These are phyloP conservation scores for Hirtodrosophila histrioides DNA, from an alignment of 2,888 invertebrate species.

Conservation along the genomic window DNA sequence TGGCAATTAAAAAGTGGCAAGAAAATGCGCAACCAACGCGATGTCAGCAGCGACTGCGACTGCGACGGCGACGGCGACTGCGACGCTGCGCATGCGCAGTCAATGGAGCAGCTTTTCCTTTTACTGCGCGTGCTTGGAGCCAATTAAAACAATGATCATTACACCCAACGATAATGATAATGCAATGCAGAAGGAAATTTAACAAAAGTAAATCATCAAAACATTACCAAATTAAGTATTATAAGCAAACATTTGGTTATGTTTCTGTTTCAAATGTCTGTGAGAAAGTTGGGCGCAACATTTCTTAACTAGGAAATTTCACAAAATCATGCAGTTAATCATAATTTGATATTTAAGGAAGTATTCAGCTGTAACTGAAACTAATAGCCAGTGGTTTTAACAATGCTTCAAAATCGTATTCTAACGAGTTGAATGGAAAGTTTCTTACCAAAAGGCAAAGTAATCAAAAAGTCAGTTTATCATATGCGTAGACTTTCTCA, in stretches of 20 bases:
- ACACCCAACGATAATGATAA: conserved; percentile 24
- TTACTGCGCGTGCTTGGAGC: conserved; percentile 51
- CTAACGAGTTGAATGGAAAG: conserved; percentile 20
- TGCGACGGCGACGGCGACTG: conserved; percentile 3
- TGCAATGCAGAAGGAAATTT: conserved; percentile 46
- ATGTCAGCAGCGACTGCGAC: neutral
- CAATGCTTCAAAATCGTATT: neutral
- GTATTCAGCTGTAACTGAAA: conserved; percentile 6
- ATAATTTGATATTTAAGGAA: conserved; percentile 28
- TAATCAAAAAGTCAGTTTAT: neutral
- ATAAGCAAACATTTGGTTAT: conserved; percentile 25
- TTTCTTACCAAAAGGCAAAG: neutral
- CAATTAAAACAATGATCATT: conserved; percentile 57
- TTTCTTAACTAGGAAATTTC: conserved; percentile 19
- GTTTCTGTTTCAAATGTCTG: conserved; percentile 17
- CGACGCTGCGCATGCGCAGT: conserved; percentile 53
- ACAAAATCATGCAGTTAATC: conserved; percentile 41
- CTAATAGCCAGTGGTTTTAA: neutral
- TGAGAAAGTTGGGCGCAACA: conserved; percentile 45
- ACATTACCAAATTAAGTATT: conserved; percentile 35
- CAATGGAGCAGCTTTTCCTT: conserved; percentile 55
- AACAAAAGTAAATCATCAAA: conserved; percentile 37
- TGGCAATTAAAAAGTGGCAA: conserved; percentile 54
- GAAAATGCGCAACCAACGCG: conserved; percentile 36
- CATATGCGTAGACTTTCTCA: neutral